Conservation (phyloP, 1,140 invertebrate genomes). For the Brachionus asplanchnoidis region DNA sequence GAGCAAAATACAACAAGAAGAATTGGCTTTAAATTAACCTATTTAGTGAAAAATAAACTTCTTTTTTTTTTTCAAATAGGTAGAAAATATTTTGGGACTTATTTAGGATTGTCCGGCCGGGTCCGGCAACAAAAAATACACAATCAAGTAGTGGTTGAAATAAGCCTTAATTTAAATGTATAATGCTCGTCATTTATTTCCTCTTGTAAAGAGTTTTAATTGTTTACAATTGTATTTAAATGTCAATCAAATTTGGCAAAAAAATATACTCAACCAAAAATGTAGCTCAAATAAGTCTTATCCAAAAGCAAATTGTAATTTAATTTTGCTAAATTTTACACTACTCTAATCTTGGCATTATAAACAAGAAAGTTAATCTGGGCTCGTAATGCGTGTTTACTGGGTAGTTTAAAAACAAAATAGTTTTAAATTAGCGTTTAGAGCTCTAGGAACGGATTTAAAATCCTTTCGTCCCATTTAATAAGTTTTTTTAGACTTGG, state of each 20-base stretch:
- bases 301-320: conserved; percentile 10
- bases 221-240: neutral
- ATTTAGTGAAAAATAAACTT: neutral
- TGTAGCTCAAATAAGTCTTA: neutral
- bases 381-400: neutral
- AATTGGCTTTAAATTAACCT: conserved; percentile 10
- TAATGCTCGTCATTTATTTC: neutral
- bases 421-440: conserved; percentile 3
- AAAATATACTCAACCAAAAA: neutral
- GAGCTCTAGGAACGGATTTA: neutral
- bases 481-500: neutral
- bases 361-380: conserved; percentile 31
- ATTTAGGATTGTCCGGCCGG: neutral
- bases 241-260: neutral
- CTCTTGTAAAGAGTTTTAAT: neutral
- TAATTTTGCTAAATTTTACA: conserved; percentile 8
- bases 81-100: neutral
- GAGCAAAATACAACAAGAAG: neutral
- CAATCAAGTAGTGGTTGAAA: neutral
- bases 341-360: conserved; percentile 4
- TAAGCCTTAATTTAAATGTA: neutral
- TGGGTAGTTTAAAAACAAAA: neutral
- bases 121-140: neutral
- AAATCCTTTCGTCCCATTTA: neutral
- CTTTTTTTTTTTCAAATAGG: neutral